A percentile compares a stretch with the other conserved stretches of the same genome.
Conservation (phyloP, 2,888 invertebrate genomes). For the Antheraea yamamai region DNA sequence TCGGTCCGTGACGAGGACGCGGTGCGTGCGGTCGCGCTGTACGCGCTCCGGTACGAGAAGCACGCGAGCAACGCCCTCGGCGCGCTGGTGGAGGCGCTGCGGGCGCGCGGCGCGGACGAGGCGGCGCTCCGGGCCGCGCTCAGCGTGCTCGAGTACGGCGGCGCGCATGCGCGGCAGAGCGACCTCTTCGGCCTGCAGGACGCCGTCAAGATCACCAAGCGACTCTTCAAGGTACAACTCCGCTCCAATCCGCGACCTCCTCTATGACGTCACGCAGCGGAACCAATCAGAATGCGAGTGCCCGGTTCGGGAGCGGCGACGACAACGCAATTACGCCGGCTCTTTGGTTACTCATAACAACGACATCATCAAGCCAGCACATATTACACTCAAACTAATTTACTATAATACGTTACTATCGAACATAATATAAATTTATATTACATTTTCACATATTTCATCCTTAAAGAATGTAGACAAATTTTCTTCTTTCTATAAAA, state of each 20-base stretch:
- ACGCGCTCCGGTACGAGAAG: slow-evolving; percentile 96
- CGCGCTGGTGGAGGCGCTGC: slow-evolving; percentile 88
- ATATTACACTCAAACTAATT: too few relatives aligned
- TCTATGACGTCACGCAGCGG: background rate
- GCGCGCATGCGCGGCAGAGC: slow-evolving; percentile 89
- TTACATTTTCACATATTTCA: too few relatives aligned
- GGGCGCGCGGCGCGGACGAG: slow-evolving; percentile 86
- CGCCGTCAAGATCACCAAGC: slow-evolving; percentile 94
- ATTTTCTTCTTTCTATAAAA: too few relatives aligned
- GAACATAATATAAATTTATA: too few relatives aligned
- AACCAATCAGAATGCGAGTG: too few relatives aligned
- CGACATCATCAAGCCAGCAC: too few relatives aligned
- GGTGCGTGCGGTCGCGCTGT: slow-evolving; percentile 93
- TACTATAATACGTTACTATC: too few relatives aligned
- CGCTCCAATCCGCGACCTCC: background rate
- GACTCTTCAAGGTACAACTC: slow-evolving; percentile 87
- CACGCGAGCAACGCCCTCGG: slow-evolving; percentile 90
- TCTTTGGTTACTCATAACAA: too few relatives aligned
- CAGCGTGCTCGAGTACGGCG: slow-evolving; percentile 91
- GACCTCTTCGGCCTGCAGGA: slow-evolving; percentile 93
- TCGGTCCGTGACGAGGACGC: slow-evolving; percentile 90
- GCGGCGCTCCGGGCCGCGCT: slow-evolving; percentile 61
- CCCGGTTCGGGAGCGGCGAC: too few relatives aligned
- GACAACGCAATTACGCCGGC: too few relatives aligned
- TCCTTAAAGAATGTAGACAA: too few relatives aligned